Evolutionary conservation across 2,888 invertebrate genomes (phyloP).

Genomic region (Cheilosia scutellata): DNA sequence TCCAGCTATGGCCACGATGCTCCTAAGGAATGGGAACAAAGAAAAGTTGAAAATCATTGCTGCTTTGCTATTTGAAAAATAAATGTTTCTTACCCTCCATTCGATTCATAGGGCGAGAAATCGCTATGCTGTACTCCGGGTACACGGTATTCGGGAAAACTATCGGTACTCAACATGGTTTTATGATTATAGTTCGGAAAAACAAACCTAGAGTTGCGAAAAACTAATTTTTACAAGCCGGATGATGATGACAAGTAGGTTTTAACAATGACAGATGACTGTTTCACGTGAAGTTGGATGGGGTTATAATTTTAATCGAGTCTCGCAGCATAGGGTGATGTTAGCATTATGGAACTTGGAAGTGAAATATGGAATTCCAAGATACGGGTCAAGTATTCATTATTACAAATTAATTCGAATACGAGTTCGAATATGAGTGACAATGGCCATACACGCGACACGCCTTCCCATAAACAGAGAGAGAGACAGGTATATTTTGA

Average conservation of each 20-base stretch:
- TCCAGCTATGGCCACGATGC: conserved; percentile 97
- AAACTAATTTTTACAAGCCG: conserved; percentile 27
- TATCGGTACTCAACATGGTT: conserved; percentile 79
- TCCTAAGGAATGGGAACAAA: conserved; percentile 86
- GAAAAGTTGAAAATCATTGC: conserved; percentile 2
- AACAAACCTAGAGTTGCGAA: conserved; percentile 34
- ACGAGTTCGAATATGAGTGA: no score
- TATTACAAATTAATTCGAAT: no score
- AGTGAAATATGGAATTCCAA: no score
- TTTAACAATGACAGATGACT: conserved; percentile 53
- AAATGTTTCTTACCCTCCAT: conserved; percentile 89
- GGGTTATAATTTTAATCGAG: neutral
- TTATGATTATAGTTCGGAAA: conserved; percentile 69
- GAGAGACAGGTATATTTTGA: no score
- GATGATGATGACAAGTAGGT: conserved; percentile 78
- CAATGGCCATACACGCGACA: no score
- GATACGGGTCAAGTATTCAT: no score
- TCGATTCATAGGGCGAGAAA: conserved; percentile 90
- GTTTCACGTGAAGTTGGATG: conserved; percentile 35
- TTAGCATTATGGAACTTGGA: neutral
- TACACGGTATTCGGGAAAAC: conserved; percentile 83
- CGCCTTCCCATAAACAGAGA: no score
- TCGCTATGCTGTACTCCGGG: conserved; percentile 84
- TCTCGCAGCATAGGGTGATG: conserved; percentile 27
- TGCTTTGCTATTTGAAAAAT: neutral